Percentiles rank a stretch among this genome's conserved stretches.
phyloP scores from a whole-genome alignment of 2,888 invertebrate species.

The Torymus auratus region DNA sequence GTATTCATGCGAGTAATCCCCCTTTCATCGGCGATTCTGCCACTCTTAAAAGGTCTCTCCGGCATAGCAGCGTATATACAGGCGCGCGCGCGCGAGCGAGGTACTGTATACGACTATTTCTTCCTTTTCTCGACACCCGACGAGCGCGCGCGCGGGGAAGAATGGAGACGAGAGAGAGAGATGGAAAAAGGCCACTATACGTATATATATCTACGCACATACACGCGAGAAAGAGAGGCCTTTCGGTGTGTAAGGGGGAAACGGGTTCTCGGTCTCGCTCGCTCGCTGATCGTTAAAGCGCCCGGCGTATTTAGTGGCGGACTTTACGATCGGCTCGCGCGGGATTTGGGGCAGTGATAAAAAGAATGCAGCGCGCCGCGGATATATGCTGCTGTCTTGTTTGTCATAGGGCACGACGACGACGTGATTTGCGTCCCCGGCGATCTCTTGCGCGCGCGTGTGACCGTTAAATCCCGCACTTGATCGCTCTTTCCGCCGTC shows the following conservation, averaged over 20 bases:
- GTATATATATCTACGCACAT: not conserved
- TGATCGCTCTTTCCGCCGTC: slow-evolving; percentile 67
- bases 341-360: slow-evolving; percentile 61
- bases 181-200: too few relatives aligned
- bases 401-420: slow-evolving; percentile 58
- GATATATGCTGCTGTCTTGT: slow-evolving; percentile 48
- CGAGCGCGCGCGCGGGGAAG: not conserved
- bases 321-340: slow-evolving; percentile 61
- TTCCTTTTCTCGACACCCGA: slow-evolving; percentile 57
- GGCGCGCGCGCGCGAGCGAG: too few relatives aligned
- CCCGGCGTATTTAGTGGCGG: slow-evolving; percentile 59
- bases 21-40: slow-evolving; percentile 60
- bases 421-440: slow-evolving; percentile 61
- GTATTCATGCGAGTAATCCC: slow-evolving; percentile 61
- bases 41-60: slow-evolving; percentile 58
- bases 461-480: slow-evolving; percentile 74
- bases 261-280: slow-evolving; percentile 22
- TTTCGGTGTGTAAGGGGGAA: slow-evolving; percentile 47
- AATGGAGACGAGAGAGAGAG: slow-evolving; percentile 10
- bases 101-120: slow-evolving; percentile 37
- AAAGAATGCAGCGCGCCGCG: slow-evolving; percentile 32
- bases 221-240: slow-evolving; percentile 30
- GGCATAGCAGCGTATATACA: too few relatives aligned
- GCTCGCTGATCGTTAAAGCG: slow-evolving; percentile 44
- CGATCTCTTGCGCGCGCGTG: slow-evolving; percentile 61